phyloP scores from a whole-genome alignment of 2,797 vertebrate genomes.

The Oophaga sylvatica region DNA sequence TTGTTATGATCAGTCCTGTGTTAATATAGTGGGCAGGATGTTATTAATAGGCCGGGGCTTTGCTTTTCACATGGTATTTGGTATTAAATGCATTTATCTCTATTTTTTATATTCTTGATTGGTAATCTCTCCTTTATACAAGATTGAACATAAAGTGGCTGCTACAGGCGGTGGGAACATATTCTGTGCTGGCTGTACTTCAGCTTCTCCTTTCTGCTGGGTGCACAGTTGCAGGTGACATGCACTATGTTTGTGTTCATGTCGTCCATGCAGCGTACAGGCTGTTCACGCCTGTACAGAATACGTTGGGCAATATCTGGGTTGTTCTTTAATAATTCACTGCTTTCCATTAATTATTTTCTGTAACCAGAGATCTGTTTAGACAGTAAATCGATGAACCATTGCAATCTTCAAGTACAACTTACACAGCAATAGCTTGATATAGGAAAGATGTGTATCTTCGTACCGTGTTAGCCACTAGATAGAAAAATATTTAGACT shows the following conservation, averaged over 20 bases:
- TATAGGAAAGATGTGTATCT: too few relatives aligned
- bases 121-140: neutral
- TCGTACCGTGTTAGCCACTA: too few relatives aligned
- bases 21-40: too few relatives aligned
- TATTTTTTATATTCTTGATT: neutral
- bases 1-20: too few relatives aligned
- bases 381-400: constrained; percentile 30
- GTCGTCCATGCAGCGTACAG: neutral
- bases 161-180: neutral
- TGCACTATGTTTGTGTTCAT: neutral
- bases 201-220: neutral
- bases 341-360: constrained; percentile 32
- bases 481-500: too few relatives aligned
- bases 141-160: neutral
- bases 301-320: neutral
- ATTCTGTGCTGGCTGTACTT: neutral
- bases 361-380: constrained; percentile 34
- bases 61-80: neutral
- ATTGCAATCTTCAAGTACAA: constrained; percentile 32
- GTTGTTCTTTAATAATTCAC: constrained; percentile 41
- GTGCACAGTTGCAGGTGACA: neutral
- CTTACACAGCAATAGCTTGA: constrained; percentile 6
- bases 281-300: neutral
- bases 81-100: neutral
- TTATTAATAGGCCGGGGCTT: too few relatives aligned